Percentiles rank a stretch among this genome's conserved stretches.
These are phyloP conservation scores for Sphenodon punctatus DNA, from an alignment of 2,797 vertebrate genomes.

Conservation along the genomic window DNA sequence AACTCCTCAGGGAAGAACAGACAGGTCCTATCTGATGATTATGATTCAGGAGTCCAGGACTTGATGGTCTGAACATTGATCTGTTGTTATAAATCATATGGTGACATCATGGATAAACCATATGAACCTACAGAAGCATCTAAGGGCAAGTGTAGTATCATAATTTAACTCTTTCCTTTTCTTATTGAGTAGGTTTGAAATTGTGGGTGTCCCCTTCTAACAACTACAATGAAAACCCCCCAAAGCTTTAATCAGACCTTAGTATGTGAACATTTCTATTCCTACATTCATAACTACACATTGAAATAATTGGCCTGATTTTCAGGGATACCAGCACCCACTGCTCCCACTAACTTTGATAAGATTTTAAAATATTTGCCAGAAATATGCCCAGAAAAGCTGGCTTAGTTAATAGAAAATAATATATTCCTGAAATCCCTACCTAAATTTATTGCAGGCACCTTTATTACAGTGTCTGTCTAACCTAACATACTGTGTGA, in stretches of 20 bases:
- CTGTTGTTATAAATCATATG: neutral
- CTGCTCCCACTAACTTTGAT: neutral
- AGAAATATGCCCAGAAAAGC: neutral
- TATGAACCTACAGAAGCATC: neutral
- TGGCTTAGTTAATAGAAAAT: constrained; percentile 7
- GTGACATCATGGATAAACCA: neutral
- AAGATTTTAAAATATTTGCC: neutral
- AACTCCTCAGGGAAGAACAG: accelerated
- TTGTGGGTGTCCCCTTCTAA: neutral
- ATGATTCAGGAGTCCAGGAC: neutral
- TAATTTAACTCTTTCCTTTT: neutral
- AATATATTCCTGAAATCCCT: neutral
- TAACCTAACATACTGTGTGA: neutral
- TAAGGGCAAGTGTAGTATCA: neutral
- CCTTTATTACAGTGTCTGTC: neutral
- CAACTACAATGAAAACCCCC: neutral
- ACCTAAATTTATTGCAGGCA: neutral
- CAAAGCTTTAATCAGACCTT: neutral
- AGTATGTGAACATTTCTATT: neutral
- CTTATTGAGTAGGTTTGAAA: too few relatives aligned
- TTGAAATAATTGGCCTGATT: neutral
- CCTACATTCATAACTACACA: neutral
- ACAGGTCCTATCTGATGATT: accelerated
- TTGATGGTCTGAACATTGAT: neutral
- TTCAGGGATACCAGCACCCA: neutral